Evolutionary conservation across 2,888 invertebrate genomes (phyloP).

Genomic region (Cryptocheilus praepositus): DNA sequence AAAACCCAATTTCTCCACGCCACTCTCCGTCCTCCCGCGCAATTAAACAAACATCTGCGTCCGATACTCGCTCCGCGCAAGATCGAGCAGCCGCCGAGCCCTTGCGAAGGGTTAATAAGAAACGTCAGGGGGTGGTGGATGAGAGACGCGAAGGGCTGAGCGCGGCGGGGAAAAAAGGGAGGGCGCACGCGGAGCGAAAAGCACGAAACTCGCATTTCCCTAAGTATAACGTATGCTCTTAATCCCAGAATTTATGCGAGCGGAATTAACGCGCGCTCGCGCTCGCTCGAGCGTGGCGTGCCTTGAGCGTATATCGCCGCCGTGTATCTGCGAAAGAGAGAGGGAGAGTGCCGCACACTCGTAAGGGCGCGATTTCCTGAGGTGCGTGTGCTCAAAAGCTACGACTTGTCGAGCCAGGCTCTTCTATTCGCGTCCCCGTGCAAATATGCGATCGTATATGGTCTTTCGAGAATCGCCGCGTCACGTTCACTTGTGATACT

Average conservation of each 20-base stretch:
- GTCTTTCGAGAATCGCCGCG: no score
- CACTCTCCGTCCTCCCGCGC: no score
- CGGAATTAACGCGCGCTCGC: slow-evolving; percentile 66
- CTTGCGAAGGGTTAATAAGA: background rate
- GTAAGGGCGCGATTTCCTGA: slow-evolving; percentile 2
- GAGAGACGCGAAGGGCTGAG: slow-evolving; percentile 6
- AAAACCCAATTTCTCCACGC: slow-evolving; percentile 1
- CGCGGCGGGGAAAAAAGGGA: slow-evolving; percentile 8
- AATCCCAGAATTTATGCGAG: slow-evolving; percentile 70
- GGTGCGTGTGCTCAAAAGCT: slow-evolving; percentile 2
- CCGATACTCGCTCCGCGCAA: slow-evolving; percentile 24
- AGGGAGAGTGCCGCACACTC: background rate
- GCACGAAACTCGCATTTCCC: slow-evolving; percentile 66
- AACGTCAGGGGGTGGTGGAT: background rate
- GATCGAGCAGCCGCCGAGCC: slow-evolving; percentile 15
- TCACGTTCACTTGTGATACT: no score
- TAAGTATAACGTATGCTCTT: slow-evolving; percentile 72
- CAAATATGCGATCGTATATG: no score
- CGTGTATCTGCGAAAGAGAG: background rate
- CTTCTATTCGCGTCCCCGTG: no score
- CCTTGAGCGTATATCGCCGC: slow-evolving; percentile 15
- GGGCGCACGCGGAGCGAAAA: slow-evolving; percentile 46
- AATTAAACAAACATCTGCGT: background rate
- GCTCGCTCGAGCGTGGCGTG: slow-evolving; percentile 25
- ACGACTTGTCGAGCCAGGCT: no score